These are phyloP conservation scores for Synaphobranchus kaupii DNA, from an alignment of 2,797 vertebrate genomes.

Conservation along the genomic window DNA sequence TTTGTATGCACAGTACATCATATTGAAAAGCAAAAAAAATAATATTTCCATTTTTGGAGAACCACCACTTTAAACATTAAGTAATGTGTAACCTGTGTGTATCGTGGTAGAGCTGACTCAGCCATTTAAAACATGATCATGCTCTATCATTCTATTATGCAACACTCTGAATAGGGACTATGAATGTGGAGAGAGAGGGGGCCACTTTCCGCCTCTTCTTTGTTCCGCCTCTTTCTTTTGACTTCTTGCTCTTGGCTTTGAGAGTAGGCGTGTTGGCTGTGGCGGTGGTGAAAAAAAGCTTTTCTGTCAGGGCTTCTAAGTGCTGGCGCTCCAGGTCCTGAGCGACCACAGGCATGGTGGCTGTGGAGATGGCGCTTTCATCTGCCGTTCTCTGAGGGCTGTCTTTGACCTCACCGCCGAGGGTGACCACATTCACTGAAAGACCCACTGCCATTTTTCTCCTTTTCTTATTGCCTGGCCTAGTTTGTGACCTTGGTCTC, in stretches of 20 bases:
- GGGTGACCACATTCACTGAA: neutral
- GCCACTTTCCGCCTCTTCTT: slow-evolving; percentile 51
- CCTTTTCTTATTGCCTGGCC: neutral
- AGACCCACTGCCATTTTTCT: neutral
- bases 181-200: slow-evolving; percentile 29
- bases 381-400: neutral
- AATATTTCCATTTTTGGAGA: neutral
- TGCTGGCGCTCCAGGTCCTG: neutral
- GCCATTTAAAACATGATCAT: slow-evolving; percentile 25
- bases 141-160: slow-evolving; percentile 8
- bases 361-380: neutral
- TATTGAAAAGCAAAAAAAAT: slow-evolving; percentile 27
- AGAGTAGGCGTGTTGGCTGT: neutral
- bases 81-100: slow-evolving; percentile 14
- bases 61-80: neutral
- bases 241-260: slow-evolving; percentile 21
- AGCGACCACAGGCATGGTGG: neutral
- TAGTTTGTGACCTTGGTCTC: neutral
- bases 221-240: slow-evolving; percentile 41
- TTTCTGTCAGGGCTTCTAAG: neutral
- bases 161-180: slow-evolving; percentile 11
- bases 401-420: neutral
- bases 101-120: slow-evolving; percentile 27
- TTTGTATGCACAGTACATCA: slow-evolving; percentile 11
- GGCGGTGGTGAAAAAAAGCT: neutral